Conservation (phyloP, 2,113 vertebrate genomes). For the Bufo gargarizans region DNA sequence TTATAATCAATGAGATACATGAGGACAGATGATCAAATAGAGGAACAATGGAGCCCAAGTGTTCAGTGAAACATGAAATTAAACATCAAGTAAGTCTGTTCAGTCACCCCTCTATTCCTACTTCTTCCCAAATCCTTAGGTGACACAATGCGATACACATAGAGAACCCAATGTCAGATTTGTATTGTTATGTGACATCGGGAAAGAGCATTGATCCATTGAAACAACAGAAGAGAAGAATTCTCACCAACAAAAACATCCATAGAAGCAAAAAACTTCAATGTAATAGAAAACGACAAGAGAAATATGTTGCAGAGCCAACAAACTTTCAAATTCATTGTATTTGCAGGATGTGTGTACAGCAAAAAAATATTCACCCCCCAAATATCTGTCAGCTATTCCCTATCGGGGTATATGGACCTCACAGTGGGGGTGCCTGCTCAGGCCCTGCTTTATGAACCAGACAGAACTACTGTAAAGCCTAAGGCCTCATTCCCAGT, state of each 20-base stretch:
- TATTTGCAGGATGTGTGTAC: too few relatives aligned
- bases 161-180: not conserved
- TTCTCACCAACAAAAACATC: not conserved
- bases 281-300: not conserved
- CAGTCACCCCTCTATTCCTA: not conserved
- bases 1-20: constrained; percentile 39
- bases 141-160: not conserved
- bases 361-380: too few relatives aligned
- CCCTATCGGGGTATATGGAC: too few relatives aligned
- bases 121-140: not conserved
- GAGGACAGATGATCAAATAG: constrained; percentile 20
- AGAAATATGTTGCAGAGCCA: not conserved
- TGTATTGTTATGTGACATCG: not conserved
- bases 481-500: too few relatives aligned
- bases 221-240: not conserved
- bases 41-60: constrained; percentile 28
- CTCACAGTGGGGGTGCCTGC: too few relatives aligned
- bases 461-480: too few relatives aligned
- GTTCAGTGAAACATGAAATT: constrained; percentile 53
- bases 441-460: too few relatives aligned
- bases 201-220: not conserved
- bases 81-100: constrained; percentile 31
- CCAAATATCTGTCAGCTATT: too few relatives aligned
- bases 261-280: too few relatives aligned
- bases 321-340: not conserved